phyloP scores from a whole-genome alignment of 2,797 vertebrate genomes.

The Lutjanus argentimaculatus region DNA sequence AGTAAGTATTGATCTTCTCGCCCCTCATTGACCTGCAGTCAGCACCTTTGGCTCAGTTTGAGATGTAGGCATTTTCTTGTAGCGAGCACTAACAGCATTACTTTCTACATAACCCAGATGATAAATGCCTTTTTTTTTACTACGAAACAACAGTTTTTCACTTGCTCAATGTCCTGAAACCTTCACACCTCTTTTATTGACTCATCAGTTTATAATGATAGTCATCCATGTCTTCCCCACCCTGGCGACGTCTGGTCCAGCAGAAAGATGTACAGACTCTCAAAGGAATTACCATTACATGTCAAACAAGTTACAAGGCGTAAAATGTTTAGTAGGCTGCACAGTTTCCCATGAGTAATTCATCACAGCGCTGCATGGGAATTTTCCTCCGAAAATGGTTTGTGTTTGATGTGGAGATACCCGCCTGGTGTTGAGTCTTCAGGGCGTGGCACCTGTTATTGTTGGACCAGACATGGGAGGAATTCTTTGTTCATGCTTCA shows the following conservation, averaged over 20 bases:
- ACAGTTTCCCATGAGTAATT: constrained; percentile 68
- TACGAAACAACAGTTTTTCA: not conserved
- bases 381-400: constrained; percentile 40
- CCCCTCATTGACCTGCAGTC: constrained; percentile 40
- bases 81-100: constrained; percentile 29
- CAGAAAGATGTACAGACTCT: constrained; percentile 15
- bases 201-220: constrained; percentile 27
- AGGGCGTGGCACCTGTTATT: constrained; percentile 65
- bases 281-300: constrained; percentile 19
- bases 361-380: constrained; percentile 54
- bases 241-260: constrained; percentile 34
- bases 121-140: not conserved
- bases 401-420: constrained; percentile 70
- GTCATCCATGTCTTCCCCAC: constrained; percentile 11
- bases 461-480: constrained; percentile 55
- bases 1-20: constrained; percentile 87
- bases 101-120: constrained; percentile 7
- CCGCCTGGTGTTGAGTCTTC: constrained; percentile 30
- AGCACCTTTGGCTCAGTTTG: constrained; percentile 37
- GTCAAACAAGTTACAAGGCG: constrained; percentile 6
- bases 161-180: not conserved
- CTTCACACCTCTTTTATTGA: constrained; percentile 25
- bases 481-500: constrained; percentile 65
- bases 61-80: constrained; percentile 31
- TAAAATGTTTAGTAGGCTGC: constrained; percentile 20